These are phyloP conservation scores for Himalopsyche anomala DNA, from an alignment of 2,888 invertebrate genomes.

Conservation along the genomic window DNA sequence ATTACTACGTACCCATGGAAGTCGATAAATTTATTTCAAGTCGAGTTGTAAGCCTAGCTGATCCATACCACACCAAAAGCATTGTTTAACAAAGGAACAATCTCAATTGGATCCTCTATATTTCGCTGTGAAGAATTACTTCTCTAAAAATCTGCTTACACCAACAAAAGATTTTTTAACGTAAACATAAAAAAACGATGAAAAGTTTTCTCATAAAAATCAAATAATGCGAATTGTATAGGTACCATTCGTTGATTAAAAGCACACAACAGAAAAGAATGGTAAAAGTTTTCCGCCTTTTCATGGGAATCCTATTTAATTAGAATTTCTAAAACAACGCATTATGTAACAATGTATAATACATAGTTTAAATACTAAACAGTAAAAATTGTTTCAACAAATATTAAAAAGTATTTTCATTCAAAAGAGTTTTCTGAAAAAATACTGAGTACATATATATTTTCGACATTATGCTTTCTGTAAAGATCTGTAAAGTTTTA, in stretches of 20 bases:
- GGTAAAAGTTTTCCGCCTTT: constrained; percentile 27
- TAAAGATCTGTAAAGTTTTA: too few relatives aligned
- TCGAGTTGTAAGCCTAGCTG: constrained; percentile 18
- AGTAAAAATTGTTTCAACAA: too few relatives aligned
- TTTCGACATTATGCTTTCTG: too few relatives aligned
- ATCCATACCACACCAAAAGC: constrained; percentile 27
- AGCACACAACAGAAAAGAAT: constrained; percentile 33
- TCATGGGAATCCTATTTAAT: constrained; percentile 19
- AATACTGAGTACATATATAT: too few relatives aligned
- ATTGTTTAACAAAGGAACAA: constrained; percentile 41
- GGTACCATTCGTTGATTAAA: constrained; percentile 33
- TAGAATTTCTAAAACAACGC: constrained; percentile 15
- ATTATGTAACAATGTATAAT: neutral
- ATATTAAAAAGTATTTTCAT: too few relatives aligned
- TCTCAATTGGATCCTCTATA: constrained; percentile 27
- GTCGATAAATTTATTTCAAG: constrained; percentile 31
- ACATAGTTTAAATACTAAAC: too few relatives aligned
- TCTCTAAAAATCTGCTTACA: constrained; percentile 23
- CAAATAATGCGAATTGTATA: constrained; percentile 45
- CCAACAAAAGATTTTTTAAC: constrained; percentile 40
- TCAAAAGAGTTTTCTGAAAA: too few relatives aligned
- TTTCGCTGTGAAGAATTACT: constrained; percentile 29
- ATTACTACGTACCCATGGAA: neutral
- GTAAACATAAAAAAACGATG: constrained; percentile 12
- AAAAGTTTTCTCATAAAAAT: constrained; percentile 45